Conservation (phyloP, 2,797 vertebrate genomes). For the Poeciliopsis gracilis region DNA sequence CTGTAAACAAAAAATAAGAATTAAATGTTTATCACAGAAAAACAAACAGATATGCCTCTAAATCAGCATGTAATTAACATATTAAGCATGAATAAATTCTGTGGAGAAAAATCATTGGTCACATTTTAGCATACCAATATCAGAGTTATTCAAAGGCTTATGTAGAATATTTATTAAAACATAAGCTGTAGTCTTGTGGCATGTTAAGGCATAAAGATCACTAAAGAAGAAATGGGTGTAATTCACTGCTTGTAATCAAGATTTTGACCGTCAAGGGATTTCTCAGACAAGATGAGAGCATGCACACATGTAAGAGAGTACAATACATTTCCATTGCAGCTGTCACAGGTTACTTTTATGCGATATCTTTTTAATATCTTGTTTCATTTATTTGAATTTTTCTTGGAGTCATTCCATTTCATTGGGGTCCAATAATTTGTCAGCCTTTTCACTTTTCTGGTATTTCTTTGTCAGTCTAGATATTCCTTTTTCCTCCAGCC, state of each 20-base stretch:
- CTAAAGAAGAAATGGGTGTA: neutral
- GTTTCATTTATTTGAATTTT: neutral
- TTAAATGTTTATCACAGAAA: neutral
- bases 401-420: neutral
- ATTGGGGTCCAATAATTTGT: neutral
- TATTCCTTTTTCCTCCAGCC: neutral
- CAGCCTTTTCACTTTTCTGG: neutral
- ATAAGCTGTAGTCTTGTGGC: neutral
- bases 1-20: neutral
- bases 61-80: neutral
- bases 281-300: neutral
- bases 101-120: neutral
- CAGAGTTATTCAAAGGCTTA: slow-evolving; percentile 26
- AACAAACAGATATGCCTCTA: neutral
- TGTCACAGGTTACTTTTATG: neutral
- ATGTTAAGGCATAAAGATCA: neutral
- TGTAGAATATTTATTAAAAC: neutral
- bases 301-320: neutral
- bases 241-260: neutral
- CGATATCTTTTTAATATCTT: neutral
- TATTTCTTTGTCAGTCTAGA: neutral
- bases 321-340: neutral
- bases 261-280: neutral
- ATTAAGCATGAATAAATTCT: neutral
- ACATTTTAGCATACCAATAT: slow-evolving; percentile 14